Conservation (phyloP, 2,888 invertebrate species). For the Gortyna flavago region DNA sequence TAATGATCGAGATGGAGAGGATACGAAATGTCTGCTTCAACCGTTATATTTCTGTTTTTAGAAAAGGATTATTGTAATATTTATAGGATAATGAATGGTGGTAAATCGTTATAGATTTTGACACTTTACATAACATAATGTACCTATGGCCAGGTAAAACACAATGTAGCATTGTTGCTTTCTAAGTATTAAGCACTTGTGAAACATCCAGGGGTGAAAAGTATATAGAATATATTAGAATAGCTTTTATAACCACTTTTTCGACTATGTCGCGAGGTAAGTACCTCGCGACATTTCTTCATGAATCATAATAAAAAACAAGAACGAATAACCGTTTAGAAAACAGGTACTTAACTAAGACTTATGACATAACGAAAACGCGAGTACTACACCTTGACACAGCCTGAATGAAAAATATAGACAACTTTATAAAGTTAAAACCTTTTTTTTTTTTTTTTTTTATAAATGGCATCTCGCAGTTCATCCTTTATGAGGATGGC, state of each 20-base stretch:
- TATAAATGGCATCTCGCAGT: no score
- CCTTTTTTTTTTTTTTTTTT: no score
- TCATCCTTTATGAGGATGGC: no score
- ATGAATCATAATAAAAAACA: background rate
- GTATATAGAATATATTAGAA: no score
- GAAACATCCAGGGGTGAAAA: background rate
- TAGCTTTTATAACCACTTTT: no score
- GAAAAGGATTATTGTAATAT: slow-evolving; percentile 22
- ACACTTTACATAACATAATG: background rate
- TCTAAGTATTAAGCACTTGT: no score
- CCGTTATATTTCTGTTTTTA: slow-evolving; percentile 21
- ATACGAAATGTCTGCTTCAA: slow-evolving; percentile 32
- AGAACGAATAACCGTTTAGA: background rate
- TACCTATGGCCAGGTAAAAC: background rate
- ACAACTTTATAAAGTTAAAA: background rate
- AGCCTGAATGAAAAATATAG: slow-evolving; percentile 3
- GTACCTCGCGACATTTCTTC: background rate
- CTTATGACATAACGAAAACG: no score
- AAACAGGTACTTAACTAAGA: no score
- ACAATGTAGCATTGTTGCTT: background rate
- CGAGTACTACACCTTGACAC: background rate
- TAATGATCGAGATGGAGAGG: slow-evolving; percentile 48
- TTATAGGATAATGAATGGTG: background rate
- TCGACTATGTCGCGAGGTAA: no score
- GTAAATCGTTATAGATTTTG: background rate